Base-by-base conservation (phyloP, 2,113 vertebrate species). In the Hippoglossus stenolepis region DNA sequence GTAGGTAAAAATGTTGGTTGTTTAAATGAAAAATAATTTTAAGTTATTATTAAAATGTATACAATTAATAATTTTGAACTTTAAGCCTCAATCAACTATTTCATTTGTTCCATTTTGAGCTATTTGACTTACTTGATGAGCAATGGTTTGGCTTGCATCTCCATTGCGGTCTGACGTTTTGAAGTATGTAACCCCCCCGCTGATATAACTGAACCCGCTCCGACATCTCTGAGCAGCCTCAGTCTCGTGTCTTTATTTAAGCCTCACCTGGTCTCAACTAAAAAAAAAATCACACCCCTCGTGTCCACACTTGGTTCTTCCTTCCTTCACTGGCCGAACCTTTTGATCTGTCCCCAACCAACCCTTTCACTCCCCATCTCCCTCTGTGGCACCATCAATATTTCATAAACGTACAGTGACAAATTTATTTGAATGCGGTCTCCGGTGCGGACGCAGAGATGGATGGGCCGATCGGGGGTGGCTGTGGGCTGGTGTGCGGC, bases 401-500 rank as follows among this genome's bases (percentile, higher is more conserved):
- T 97, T 98, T 97, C 93, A 98, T 95, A 92, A 93, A 93, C 74
- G 75, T 88, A 87, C 85, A 88, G 92, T 89, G 91, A 94, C 91
- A 93, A 93, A 94, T 95, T 92, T 94, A 93, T 95, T 92, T 93
- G 87, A 94, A 94, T 89, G 92, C 81, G 15, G 85, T 90, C 96
- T 96, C 95, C 2, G 73, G 90, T 92, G 90, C 93, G 93, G 95
- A 96, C 89, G 94, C 85, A 84, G 95, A 97, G 91, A 94, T 97
- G 96, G 96, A 98, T 97, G 95, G 95, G 96, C 93, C 94, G 94
- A 95, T 96, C 93, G 95, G 95, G 96, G 96, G 24, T 93, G 94
- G 92, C 93, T 95, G 96, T 95, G 96, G 93, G 88, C 95, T 94
- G 94, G 96, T 96, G 96, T 96, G 96, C 93, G 94, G 95, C 95